Conservation (phyloP, 1,140 invertebrate genomes). For the Parasteatoda tepidariorum region DNA sequence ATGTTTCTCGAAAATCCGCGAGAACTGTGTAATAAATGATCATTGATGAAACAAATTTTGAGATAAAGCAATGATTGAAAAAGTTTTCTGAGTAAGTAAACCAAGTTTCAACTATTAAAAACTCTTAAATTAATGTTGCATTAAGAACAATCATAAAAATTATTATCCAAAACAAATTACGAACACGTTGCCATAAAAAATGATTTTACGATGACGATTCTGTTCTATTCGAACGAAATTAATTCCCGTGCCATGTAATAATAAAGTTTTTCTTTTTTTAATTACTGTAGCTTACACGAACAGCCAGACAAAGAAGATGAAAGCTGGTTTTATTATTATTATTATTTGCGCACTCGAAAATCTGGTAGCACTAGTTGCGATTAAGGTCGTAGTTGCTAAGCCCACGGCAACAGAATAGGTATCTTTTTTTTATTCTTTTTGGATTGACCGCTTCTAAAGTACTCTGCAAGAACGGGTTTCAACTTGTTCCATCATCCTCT, state of each 20-base stretch:
- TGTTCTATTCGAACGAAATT: not conserved
- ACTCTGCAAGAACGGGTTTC: conserved; percentile 16
- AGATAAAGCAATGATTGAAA: no score
- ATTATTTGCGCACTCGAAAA: not conserved
- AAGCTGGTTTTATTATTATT: no score
- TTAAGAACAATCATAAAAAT: no score
- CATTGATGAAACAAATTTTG: no score
- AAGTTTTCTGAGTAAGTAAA: no score
- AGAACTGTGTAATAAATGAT: no score
- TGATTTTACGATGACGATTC: not conserved
- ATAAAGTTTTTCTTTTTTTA: not conserved
- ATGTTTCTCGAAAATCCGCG: no score
- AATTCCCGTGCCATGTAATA: not conserved
- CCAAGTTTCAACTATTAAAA: no score
- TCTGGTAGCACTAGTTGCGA: not conserved
- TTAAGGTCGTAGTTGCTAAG: conserved; percentile 31
- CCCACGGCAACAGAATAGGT: not conserved
- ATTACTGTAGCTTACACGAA: not conserved
- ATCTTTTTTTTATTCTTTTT: not conserved
- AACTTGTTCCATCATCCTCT: not conserved
- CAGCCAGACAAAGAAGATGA: not conserved
- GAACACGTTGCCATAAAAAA: not conserved
- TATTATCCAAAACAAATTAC: not conserved
- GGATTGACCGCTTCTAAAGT: not conserved
- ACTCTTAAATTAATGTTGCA: no score